These are phyloP conservation scores for Scomber colias DNA, from an alignment of 2,113 vertebrate species.

Conservation along the genomic window DNA sequence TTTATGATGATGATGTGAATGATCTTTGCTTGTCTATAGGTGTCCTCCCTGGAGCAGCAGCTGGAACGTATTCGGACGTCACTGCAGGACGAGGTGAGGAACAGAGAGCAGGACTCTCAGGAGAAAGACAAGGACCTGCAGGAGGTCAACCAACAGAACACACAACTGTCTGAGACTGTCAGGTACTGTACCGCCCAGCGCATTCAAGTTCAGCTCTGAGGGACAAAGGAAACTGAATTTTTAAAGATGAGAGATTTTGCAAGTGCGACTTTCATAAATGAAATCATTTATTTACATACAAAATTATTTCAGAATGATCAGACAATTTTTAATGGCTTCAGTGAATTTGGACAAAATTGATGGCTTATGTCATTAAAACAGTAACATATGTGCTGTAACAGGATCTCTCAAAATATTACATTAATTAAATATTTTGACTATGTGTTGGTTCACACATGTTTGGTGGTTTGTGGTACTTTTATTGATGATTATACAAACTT, in stretches of 20 bases:
- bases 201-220: neutral
- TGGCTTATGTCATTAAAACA: too few relatives aligned
- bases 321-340: too few relatives aligned
- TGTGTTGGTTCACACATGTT: neutral
- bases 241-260: too few relatives aligned
- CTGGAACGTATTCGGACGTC: slow-evolving; percentile 86
- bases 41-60: slow-evolving; percentile 90
- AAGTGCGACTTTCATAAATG: neutral
- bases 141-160: slow-evolving; percentile 82
- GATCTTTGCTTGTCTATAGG: slow-evolving; percentile 72
- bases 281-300: neutral
- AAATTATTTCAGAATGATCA: neutral
- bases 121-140: slow-evolving; percentile 79
- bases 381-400: too few relatives aligned
- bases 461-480: neutral
- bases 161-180: slow-evolving; percentile 84
- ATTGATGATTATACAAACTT: neutral
- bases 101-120: slow-evolving; percentile 79
- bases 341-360: too few relatives aligned
- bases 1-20: too few relatives aligned
- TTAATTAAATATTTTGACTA: neutral
- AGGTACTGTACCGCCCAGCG: slow-evolving; percentile 73
- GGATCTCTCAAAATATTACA: too few relatives aligned
- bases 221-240: neutral
- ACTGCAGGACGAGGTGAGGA: slow-evolving; percentile 85